Evolutionary conservation across 1,140 invertebrate species (phyloP).

Genomic region (Drosophila quadrilineata): DNA sequence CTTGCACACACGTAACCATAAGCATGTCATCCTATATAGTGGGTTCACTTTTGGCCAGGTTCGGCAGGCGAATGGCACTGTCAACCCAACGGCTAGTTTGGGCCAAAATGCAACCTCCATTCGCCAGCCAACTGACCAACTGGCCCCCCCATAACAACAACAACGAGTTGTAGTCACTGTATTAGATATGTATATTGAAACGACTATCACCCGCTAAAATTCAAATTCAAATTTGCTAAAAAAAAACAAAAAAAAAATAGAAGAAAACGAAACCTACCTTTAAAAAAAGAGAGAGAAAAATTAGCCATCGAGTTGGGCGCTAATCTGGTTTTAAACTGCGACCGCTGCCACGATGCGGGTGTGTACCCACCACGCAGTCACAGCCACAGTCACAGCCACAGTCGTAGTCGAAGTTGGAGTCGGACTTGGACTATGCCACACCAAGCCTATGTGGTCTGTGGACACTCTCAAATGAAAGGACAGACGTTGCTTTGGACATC

Average conservation of each 20-base stretch:
- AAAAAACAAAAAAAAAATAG: too few relatives aligned
- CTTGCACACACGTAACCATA: conserved; percentile 74
- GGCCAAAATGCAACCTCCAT: conserved; percentile 33
- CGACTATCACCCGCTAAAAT: conserved; percentile 77
- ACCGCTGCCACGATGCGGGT: conserved; percentile 73
- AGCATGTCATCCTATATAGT: conserved; percentile 78
- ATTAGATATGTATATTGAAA: conserved; percentile 41
- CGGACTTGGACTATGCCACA: not conserved
- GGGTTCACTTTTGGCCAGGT: conserved; percentile 39
- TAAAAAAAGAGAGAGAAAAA: conserved; percentile 60
- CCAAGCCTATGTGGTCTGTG: conserved; percentile 7
- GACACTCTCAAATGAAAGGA: not conserved
- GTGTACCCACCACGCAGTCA: conserved; percentile 43
- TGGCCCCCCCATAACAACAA: conserved; percentile 38
- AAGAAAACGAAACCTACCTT: conserved; percentile 13
- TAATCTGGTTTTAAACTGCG: conserved; percentile 76
- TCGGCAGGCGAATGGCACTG: conserved; percentile 47
- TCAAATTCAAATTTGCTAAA: conserved; percentile 79
- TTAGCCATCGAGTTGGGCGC: conserved; percentile 76
- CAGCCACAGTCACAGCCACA: conserved; percentile 6
- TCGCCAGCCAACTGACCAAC: conserved; percentile 70
- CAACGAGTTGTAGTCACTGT: conserved; percentile 9
- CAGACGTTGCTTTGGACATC: conserved; percentile 42
- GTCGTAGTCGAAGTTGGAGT: too few relatives aligned
- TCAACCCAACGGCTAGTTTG: conserved; percentile 59